phyloP scores from a whole-genome alignment of 2,113 vertebrate genomes.

The Axis porcinus region DNA sequence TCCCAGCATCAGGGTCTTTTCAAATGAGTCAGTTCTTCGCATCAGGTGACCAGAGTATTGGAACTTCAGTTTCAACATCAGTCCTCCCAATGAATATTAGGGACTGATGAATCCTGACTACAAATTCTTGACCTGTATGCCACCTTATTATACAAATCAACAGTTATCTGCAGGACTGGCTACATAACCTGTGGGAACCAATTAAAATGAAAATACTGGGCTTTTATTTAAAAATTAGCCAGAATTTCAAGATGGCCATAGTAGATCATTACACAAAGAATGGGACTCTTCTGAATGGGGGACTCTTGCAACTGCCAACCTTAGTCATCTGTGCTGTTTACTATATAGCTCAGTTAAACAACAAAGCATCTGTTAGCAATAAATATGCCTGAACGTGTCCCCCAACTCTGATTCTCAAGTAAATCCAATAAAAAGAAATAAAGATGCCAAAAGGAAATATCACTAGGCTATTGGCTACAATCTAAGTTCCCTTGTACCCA shows the following conservation, averaged over 20 bases:
- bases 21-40: no score
- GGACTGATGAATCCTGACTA: neutral
- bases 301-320: neutral
- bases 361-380: neutral
- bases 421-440: neutral
- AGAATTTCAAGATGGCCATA: neutral
- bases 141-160: neutral
- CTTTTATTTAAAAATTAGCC: neutral
- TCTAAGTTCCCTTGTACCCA: neutral
- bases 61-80: no score
- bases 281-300: neutral
- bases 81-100: no score
- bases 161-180: neutral
- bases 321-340: neutral
- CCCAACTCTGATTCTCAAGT: neutral
- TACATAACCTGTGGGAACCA: neutral
- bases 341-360: neutral
- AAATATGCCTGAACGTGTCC: neutral
- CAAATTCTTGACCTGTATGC: neutral
- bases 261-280: neutral
- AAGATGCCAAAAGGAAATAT: neutral
- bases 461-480: neutral
- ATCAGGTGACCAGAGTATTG: no score
- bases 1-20: neutral
- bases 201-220: neutral